These are phyloP conservation scores for Acanthoscelides obtectus DNA, from an alignment of 2,888 invertebrate species.

Conservation along the genomic window DNA sequence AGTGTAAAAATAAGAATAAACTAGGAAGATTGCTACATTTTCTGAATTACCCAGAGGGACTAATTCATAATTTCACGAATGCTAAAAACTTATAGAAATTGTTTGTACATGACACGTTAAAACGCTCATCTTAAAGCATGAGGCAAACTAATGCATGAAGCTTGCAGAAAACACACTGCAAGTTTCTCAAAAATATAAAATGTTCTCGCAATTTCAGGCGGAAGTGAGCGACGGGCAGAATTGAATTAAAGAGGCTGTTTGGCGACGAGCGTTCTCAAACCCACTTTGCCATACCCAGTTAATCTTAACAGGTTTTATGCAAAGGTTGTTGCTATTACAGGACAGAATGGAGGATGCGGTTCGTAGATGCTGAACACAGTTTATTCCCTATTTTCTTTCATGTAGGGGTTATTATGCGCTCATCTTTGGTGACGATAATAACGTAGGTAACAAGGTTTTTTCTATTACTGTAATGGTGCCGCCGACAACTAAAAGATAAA, in stretches of 20 bases:
- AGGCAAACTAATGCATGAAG: not conserved
- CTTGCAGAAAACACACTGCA: not conserved
- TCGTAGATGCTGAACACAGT: not conserved
- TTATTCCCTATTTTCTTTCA: not conserved
- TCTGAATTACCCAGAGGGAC: too few relatives aligned
- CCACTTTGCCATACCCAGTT: not conserved
- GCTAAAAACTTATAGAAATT: too few relatives aligned
- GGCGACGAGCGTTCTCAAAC: not conserved
- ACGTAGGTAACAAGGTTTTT: too few relatives aligned
- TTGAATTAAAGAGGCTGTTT: not conserved
- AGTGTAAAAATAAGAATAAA: too few relatives aligned
- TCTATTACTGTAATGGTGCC: too few relatives aligned
- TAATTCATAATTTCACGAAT: too few relatives aligned
- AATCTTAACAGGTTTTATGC: not conserved
- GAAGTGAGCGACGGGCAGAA: not conserved
- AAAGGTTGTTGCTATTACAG: not conserved
- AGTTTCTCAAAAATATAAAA: not conserved
- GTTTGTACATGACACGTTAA: too few relatives aligned
- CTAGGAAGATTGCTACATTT: too few relatives aligned
- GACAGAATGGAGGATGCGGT: not conserved
- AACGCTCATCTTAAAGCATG: too few relatives aligned
- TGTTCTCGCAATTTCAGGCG: not conserved
- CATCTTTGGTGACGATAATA: too few relatives aligned
- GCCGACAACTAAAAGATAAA: too few relatives aligned
- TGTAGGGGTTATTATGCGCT: not conserved